A percentile compares a stretch with the other conserved stretches of the same genome.
Conservation (phyloP, 2,888 invertebrate species). For the Oxyteleia sp. region DNA sequence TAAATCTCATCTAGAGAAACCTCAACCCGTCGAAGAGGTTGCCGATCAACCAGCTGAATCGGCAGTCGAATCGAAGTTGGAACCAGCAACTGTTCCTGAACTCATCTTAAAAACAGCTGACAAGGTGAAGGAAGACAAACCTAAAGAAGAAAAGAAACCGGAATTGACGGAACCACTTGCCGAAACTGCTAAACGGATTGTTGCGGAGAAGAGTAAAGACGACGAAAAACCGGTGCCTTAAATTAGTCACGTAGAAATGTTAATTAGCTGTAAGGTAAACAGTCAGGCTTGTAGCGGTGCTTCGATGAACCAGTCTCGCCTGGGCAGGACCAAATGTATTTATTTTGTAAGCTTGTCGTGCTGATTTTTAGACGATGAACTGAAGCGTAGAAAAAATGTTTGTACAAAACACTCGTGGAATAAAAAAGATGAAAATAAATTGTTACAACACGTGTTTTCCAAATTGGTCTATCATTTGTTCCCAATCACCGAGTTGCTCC, state of each 20-base stretch:
- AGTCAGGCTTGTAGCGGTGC: slow-evolving; percentile 82
- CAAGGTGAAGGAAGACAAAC: slow-evolving; percentile 72
- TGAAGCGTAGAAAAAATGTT: slow-evolving; percentile 20
- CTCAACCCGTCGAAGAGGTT: slow-evolving; percentile 26
- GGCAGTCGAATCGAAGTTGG: slow-evolving; percentile 67
- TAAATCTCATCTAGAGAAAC: slow-evolving; percentile 36
- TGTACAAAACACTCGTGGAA: slow-evolving; percentile 40
- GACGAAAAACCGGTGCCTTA: slow-evolving; percentile 56
- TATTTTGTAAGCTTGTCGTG: slow-evolving; percentile 68
- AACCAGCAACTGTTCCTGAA: slow-evolving; percentile 86
- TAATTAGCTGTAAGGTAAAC: slow-evolving; percentile 68
- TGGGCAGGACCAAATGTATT: slow-evolving; percentile 75
- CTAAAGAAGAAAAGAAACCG: slow-evolving; percentile 54
- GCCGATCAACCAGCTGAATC: slow-evolving; percentile 62
- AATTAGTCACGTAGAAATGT: slow-evolving; percentile 43
- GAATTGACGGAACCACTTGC: slow-evolving; percentile 41
- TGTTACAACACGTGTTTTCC: slow-evolving; percentile 85
- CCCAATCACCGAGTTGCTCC: background rate
- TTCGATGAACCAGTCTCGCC: slow-evolving; percentile 81
- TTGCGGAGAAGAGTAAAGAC: slow-evolving; percentile 42
- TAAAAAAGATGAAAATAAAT: slow-evolving; percentile 83
- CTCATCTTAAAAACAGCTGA: slow-evolving; percentile 87
- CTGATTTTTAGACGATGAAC: slow-evolving; percentile 23
- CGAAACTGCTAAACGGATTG: slow-evolving; percentile 46
- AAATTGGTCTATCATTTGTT: slow-evolving; percentile 50